Percentiles rank a stretch among this genome's conserved stretches.
Conservation (phyloP, 2,113 vertebrate species). For the Cryptoleucopteryx plumbea region DNA sequence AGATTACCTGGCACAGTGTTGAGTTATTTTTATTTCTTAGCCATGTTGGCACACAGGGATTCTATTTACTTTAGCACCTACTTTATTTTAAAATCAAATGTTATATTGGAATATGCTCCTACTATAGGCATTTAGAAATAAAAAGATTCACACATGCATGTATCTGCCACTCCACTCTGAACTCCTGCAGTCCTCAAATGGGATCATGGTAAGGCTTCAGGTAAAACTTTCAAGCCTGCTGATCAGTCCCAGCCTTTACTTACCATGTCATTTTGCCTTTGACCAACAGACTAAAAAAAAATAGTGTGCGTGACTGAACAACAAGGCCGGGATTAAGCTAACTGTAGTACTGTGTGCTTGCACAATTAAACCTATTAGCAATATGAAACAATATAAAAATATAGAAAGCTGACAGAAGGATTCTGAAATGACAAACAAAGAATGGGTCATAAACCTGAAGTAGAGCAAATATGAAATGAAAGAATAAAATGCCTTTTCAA, state of each 20-base stretch:
- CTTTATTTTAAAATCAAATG: neutral
- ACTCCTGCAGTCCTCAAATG: neutral
- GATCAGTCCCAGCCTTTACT: neutral
- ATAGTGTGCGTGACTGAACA: neutral
- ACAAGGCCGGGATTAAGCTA: neutral
- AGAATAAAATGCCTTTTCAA: neutral
- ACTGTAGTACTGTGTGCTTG: neutral
- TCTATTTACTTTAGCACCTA: neutral
- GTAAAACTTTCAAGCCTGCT: neutral
- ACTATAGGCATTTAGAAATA: neutral
- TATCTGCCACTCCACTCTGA: neutral
- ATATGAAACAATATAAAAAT: neutral
- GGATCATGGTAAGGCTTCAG: neutral
- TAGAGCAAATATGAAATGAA: neutral
- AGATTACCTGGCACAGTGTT: neutral
- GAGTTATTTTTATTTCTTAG: neutral
- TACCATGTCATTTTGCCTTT: neutral
- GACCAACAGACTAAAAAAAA: neutral
- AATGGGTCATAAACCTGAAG: neutral
- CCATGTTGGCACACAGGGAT: neutral
- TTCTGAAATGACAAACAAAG: neutral
- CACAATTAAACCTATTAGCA: neutral
- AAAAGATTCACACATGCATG: neutral
- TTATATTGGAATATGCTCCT: neutral
- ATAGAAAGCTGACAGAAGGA: neutral